phyloP scores from a whole-genome alignment of 2,888 invertebrate genomes.

The Sminthurides aquaticus region DNA sequence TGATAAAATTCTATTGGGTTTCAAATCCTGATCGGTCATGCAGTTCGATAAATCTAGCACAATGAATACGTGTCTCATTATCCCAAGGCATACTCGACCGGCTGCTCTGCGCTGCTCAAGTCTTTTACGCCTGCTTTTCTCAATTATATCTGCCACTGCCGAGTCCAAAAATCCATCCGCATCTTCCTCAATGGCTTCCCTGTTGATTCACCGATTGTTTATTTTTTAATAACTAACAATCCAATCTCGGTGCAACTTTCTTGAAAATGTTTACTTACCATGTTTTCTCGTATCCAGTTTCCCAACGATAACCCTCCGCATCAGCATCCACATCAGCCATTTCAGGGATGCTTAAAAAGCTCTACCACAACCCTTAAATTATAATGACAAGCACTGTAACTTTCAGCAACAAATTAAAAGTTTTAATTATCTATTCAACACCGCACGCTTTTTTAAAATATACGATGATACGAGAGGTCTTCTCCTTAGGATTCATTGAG shows the following conservation, averaged over 20 bases:
- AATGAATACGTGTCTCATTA: conserved; percentile 94
- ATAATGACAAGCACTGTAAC: no score
- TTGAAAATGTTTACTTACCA: conserved; percentile 54
- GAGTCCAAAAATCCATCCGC: conserved; percentile 85
- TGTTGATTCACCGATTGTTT: conserved; percentile 51
- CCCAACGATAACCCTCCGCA: conserved; percentile 89
- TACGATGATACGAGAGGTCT: no score
- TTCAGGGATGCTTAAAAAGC: no score
- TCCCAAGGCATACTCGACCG: conserved; percentile 79
- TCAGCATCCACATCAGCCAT: conserved; percentile 74
- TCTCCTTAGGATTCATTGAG: no score
- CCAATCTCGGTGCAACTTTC: conserved; percentile 12
- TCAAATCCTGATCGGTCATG: conserved; percentile 90
- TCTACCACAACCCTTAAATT: no score
- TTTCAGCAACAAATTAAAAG: no score
- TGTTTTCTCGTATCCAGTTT: conserved; percentile 89
- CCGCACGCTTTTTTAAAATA: no score
- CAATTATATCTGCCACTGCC: conserved; percentile 82
- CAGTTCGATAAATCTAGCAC: conserved; percentile 88
- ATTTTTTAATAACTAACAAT: conserved; percentile 15
- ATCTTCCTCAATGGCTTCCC: conserved; percentile 95
- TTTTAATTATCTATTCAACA: no score
- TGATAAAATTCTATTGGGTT: conserved; percentile 82
- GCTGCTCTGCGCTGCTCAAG: conserved; percentile 57
- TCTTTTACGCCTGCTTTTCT: conserved; percentile 75